Conservation (phyloP, 2,888 invertebrate species). For the Amiota minor region DNA sequence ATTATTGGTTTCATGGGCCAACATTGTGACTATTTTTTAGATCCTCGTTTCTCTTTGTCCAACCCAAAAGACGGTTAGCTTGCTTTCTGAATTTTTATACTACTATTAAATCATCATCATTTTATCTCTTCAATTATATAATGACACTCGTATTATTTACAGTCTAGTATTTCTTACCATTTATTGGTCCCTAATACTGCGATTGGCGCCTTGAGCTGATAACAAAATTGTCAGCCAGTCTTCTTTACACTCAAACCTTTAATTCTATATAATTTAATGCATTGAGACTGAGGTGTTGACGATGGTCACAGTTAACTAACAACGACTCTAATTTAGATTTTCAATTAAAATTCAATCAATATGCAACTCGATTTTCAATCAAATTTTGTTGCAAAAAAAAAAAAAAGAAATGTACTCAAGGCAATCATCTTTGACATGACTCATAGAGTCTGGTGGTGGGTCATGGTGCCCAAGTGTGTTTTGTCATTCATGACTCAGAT, state of each 20-base stretch:
- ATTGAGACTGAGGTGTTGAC: background rate
- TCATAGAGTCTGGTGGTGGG: background rate
- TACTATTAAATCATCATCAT: no score
- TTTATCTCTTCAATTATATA: no score
- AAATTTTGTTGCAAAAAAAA: conserved; percentile 12
- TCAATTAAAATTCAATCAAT: conserved; percentile 29
- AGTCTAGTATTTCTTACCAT: background rate
- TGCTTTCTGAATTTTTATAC: no score
- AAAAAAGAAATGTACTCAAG: background rate
- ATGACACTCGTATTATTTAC: no score
- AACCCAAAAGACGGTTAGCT: no score
- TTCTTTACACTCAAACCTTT: conserved; percentile 9
- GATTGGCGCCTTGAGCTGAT: no score
- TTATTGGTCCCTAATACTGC: background rate
- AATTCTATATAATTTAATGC: background rate
- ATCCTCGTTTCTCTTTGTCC: no score
- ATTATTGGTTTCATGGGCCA: no score
- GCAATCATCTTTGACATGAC: background rate
- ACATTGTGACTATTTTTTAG: no score
- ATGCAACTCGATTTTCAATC: conserved; percentile 21
- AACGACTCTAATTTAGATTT: conserved; percentile 1
- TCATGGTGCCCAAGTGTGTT: background rate
- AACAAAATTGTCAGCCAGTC: conserved; percentile 2
- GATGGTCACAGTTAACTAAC: background rate
- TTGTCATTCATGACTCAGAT: background rate